A percentile compares a stretch with the other conserved stretches of the same genome.
These are phyloP conservation scores for Chelonoidis abingdonii DNA, from an alignment of 2,113 vertebrate genomes.

Conservation along the genomic window DNA sequence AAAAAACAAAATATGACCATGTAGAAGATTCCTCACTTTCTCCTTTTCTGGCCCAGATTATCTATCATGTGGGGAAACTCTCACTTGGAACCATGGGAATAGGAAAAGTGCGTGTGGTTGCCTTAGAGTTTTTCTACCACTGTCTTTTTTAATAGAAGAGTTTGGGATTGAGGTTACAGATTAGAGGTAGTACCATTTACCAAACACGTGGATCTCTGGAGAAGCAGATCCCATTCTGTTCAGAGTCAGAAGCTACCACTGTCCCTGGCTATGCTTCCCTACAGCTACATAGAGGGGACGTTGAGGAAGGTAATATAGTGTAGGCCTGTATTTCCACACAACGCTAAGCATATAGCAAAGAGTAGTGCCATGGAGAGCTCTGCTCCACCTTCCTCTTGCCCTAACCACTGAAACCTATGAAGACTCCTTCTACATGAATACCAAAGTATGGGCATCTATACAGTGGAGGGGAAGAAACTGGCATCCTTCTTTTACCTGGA, in stretches of 20 bases:
- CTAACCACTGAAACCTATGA: neutral
- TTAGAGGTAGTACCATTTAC: neutral
- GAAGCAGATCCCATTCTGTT: neutral
- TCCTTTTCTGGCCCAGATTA: neutral
- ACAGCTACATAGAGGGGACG: neutral
- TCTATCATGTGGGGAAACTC: neutral
- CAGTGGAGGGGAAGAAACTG: neutral
- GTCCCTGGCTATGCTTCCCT: neutral
- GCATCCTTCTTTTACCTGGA: accelerated
- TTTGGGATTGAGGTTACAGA: neutral
- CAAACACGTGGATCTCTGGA: neutral
- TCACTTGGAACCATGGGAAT: accelerated
- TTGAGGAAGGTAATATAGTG: neutral
- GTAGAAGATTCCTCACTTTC: accelerated
- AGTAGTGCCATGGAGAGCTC: neutral
- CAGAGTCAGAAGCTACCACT: neutral
- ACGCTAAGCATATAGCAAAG: neutral
- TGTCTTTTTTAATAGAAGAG: neutral
- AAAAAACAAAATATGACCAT: neutral
- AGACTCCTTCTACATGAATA: neutral
- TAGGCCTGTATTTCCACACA: neutral
- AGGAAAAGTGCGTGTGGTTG: neutral
- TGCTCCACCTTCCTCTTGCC: neutral
- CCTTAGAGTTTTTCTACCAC: accelerated
- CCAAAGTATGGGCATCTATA: neutral